phyloP scores from a whole-genome alignment of 1,140 invertebrate genomes.

The Musca domestica region DNA sequence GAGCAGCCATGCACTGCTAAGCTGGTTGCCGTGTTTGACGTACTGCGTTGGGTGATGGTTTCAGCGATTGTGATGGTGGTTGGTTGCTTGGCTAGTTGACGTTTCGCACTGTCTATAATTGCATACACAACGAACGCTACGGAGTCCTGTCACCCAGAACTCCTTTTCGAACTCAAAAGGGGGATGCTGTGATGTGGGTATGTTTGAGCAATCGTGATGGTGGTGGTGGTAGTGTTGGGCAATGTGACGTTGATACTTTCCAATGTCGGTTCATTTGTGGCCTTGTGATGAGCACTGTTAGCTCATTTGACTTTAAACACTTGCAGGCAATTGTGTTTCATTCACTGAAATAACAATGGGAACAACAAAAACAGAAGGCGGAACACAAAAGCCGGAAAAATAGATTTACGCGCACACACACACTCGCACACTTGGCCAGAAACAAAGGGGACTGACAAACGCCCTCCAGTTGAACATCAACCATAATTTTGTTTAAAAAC shows the following conservation, averaged over 20 bases:
- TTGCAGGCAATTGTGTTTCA: constrained; percentile 28
- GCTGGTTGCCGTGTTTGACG: background rate
- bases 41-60: constrained; percentile 27
- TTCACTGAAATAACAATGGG: too few species aligned
- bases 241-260: constrained; percentile 34
- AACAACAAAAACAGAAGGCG: constrained; percentile 48
- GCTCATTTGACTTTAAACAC: constrained; percentile 50
- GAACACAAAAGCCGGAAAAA: constrained; percentile 53
- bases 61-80: constrained; percentile 20
- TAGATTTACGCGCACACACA: constrained; percentile 33
- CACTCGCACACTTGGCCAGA: background rate
- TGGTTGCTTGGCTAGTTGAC: constrained; percentile 14
- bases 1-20: background rate
- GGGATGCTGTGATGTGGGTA: background rate
- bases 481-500: too few species aligned
- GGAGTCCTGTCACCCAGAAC: too few species aligned
- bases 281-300: constrained; percentile 18
- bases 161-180: background rate
- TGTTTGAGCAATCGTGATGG: background rate
- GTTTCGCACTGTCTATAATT: constrained; percentile 17
- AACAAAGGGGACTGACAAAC: background rate
- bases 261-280: constrained; percentile 26
- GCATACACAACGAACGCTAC: background rate
- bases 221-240: background rate
- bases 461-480: background rate